Base-by-base conservation (phyloP, 2,888 invertebrate genomes). In the Sarcophaga rosellei region DNA sequence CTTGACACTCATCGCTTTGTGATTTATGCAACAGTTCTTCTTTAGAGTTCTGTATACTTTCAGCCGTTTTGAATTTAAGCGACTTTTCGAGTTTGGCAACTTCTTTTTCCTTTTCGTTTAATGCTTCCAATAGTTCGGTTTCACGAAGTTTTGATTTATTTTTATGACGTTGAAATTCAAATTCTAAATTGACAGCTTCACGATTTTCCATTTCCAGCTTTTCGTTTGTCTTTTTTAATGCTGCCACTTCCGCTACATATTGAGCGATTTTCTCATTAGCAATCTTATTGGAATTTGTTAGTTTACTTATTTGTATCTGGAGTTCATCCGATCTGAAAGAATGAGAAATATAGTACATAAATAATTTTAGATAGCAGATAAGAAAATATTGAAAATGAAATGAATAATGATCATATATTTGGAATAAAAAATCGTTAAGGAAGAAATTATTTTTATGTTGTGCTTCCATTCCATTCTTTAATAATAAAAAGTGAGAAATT, bases 71-170 rank as follows among this genome's bases (percentile, higher is more conserved):
- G 0, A 89, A 73, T 0, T 89, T 82, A 1, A 92, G 88, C 0
- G 89, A 87, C 78, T 89, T 86, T 45, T 91, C 88, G 4, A 92
- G 83, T 35, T 84, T 85, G 0, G 81, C 84, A 17, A 92, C 90
- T 84, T 89, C 84, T 0, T 82, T 83, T 3, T 90, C 89, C 83
- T 92, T 91, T 44, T 95, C 94, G 35, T 93, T 92, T 47, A 95
- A 88, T 1, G 93, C 90, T 2, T 93, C 93, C 0, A 95, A 88
- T 6, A 95, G 90, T 89, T 95, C 95, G 47, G 92, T 92, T 91
- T 95, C 95, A 75, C 95, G 93, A 1, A 90, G 92, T 89, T 94
- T 94, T 8, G 94, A 92, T 89, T 94, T 95, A 8, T 91, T 92
- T 90, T 94, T 94, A 8, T 94, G 91, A 23, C 93, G 94, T 84